These are phyloP conservation scores for Pithys albifrons DNA, from an alignment of 2,113 vertebrate genomes.

Conservation along the genomic window DNA sequence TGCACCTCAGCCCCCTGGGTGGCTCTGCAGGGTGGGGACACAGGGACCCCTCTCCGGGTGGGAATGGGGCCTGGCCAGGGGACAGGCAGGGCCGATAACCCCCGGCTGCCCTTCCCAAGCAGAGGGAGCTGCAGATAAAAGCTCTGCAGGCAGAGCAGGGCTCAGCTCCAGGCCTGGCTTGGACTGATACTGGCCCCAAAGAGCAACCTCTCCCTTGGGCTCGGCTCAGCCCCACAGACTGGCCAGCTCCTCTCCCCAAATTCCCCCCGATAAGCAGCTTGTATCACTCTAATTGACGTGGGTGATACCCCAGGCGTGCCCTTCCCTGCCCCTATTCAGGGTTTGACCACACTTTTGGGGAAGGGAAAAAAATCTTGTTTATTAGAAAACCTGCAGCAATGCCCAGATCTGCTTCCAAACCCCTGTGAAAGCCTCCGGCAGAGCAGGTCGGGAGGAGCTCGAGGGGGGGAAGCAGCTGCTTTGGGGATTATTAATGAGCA, in stretches of 20 bases:
- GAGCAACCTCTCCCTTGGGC: neutral
- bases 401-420: neutral
- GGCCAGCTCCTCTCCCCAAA: neutral
- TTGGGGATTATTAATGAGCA: conserved; percentile 72
- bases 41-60: neutral
- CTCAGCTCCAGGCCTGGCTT: conserved; percentile 26
- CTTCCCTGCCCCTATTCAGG: neutral
- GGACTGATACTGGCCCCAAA: conserved; percentile 16
- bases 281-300: accelerated
- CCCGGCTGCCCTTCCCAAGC: neutral
- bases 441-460: conserved; percentile 27
- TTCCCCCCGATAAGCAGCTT: neutral
- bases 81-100: neutral
- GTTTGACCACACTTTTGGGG: neutral
- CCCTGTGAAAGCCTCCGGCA: neutral
- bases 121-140: conserved; percentile 28
- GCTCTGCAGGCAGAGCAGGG: neutral
- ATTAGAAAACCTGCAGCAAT: neutral
- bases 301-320: neutral
- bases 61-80: neutral
- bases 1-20: neutral
- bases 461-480: conserved; percentile 60
- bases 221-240: neutral
- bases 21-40: neutral
- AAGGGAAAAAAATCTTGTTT: neutral